phyloP scores from a whole-genome alignment of 2,888 invertebrate genomes.

The Tachystola acroxantha region DNA sequence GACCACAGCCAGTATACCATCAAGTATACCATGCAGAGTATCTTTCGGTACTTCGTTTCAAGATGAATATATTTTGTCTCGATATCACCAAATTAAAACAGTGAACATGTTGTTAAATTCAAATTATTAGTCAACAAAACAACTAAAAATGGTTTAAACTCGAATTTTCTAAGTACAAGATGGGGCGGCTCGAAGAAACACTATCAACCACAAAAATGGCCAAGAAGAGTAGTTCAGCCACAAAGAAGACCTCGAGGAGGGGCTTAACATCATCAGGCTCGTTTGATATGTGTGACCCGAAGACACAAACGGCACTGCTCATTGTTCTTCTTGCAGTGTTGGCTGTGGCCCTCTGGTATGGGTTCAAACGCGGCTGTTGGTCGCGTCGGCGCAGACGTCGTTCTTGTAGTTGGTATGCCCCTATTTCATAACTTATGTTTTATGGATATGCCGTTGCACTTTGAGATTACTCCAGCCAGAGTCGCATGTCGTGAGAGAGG shows the following conservation, averaged over 20 bases:
- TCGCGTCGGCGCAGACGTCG: neutral
- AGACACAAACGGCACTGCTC: slow-evolving; percentile 1
- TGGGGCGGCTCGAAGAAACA: slow-evolving; percentile 31
- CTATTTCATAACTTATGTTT: too few species aligned
- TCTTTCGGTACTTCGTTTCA: too few species aligned
- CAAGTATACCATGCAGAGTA: too few species aligned
- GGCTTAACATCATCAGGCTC: neutral
- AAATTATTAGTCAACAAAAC: too few species aligned
- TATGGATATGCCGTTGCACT: too few species aligned
- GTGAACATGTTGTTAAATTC: too few species aligned
- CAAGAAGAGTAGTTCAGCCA: slow-evolving; percentile 22
- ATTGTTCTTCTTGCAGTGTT: slow-evolving; percentile 4
- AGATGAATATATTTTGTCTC: too few species aligned
- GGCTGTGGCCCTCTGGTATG: slow-evolving; percentile 3
- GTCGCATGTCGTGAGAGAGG: too few species aligned
- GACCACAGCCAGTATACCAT: too few species aligned
- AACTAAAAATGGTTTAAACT: too few species aligned
- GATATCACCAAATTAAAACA: too few species aligned
- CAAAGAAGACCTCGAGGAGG: slow-evolving; percentile 9
- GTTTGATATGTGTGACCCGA: neutral
- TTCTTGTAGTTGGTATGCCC: neutral
- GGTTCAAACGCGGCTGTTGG: neutral
- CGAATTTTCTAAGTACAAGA: slow-evolving; percentile 12
- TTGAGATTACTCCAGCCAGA: too few species aligned
- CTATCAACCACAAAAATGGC: slow-evolving; percentile 28